Evolutionary conservation across 2,113 vertebrate genomes (phyloP), one percentile per base, ranked within the genome.

Genomic region (Phaetusa simplex): DNA sequence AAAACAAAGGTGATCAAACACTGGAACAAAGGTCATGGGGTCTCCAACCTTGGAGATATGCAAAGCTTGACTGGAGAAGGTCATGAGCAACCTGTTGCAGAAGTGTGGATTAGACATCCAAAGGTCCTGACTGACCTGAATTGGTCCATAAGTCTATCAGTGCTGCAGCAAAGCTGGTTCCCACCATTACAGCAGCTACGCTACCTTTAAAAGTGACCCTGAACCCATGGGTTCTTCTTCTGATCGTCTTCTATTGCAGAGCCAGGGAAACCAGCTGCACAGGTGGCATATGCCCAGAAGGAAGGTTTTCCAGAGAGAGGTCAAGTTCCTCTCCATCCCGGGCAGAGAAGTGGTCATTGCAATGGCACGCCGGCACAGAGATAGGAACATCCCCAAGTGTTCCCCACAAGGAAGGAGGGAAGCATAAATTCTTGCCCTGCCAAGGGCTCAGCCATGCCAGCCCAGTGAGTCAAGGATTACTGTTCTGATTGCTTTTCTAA

Each of bases 381-480:
- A 83, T 0, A 53, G 80, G 42, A 93, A 82, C 30, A 94, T 40
- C 73, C 66, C 65, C 23, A 67, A 6, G 8, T 55, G 30, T 21
- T 91, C 61, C 59, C 81, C 91, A 95, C 73, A 91, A 89, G 95
- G 96, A 96, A 96, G 84, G 27, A 94, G 45, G 14, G 69, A 88
- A 11, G 21, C 36, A 72, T 14, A 91, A 94, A 95, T 93, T 96
- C 52, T 66, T 91, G 8, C 62, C 52, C 53, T 26, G 58, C 62
- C 32, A 83, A 56, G 10, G 66, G n/a, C 79, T 95, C 73, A 79
- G 84, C 65, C 4, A 8, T 67, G 89, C 84, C 94, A 93, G 81
- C 73, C 89, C 69, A 55, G 6, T 97, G 96, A 96, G 70, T 96
- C 96, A 96, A 89, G 90, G 87, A 91, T 96, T 96, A 97, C 52